Percentiles rank a stretch among this genome's conserved stretches.
phyloP scores from a whole-genome alignment of 2,113 vertebrate genomes.

The Scolopax mira region DNA sequence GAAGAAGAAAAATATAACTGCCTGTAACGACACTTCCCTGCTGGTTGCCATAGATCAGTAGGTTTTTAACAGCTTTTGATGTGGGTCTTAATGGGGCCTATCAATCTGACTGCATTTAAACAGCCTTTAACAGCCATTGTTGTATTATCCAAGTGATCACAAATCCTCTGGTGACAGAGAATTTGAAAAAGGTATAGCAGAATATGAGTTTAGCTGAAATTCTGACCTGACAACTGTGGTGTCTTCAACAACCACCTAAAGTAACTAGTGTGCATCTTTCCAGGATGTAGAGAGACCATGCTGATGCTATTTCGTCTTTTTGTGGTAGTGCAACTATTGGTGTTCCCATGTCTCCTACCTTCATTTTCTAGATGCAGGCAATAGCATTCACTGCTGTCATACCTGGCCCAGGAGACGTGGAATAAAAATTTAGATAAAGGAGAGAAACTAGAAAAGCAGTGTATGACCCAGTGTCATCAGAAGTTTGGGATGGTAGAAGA shows the following conservation, averaged over 20 bases:
- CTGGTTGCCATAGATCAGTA: not conserved
- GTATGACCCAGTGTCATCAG: not conserved
- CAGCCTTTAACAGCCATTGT: not conserved
- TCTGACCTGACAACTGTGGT: not conserved
- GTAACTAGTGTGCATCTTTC: not conserved
- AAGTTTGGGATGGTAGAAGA: not conserved
- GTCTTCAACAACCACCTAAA: not conserved
- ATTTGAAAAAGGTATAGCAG: not conserved
- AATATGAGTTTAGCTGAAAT: not conserved
- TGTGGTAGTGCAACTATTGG: not conserved
- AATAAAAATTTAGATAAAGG: not conserved
- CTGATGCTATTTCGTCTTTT: not conserved
- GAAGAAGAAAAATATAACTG: not conserved
- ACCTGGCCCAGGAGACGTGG: not conserved
- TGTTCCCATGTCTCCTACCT: not conserved
- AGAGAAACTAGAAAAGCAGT: not conserved
- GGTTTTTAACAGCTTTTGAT: conserved; percentile 27
- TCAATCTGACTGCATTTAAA: conserved; percentile 7
- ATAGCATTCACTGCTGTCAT: not conserved
- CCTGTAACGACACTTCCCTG: not conserved
- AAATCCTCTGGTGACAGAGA: not conserved
- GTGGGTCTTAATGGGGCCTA: not conserved
- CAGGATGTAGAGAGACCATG: not conserved
- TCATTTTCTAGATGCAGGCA: not conserved
- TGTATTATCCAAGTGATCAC: not conserved